Evolutionary conservation across 2,797 vertebrate species (phyloP).

Genomic region (Pipistrellus kuhlii): DNA sequence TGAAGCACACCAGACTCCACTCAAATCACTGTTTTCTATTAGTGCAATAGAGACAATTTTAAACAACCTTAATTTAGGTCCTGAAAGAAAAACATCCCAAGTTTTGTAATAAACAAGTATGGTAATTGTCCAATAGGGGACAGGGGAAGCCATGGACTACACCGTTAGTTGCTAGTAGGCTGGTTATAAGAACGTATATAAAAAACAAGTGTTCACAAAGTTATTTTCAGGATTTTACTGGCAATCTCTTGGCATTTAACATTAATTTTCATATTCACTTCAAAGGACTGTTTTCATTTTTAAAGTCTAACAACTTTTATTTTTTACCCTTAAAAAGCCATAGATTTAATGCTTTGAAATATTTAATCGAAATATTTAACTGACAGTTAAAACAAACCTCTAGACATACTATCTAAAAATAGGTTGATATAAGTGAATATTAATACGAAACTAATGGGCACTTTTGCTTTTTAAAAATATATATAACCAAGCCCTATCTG

Average conservation of each 20-base stretch:
- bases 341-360: slow-evolving; percentile 75
- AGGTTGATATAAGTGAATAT: slow-evolving; percentile 21
- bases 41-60: background rate
- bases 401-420: slow-evolving; percentile 58
- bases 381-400: slow-evolving; percentile 64
- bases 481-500: background rate
- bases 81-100: slow-evolving; percentile 17
- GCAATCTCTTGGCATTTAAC: slow-evolving; percentile 22
- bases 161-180: background rate
- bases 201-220: background rate
- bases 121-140: background rate
- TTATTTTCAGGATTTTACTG: slow-evolving; percentile 47
- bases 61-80: slow-evolving; percentile 43
- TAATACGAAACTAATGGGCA: background rate
- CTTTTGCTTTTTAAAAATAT: background rate
- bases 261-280: slow-evolving; percentile 50
- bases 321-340: slow-evolving; percentile 79
- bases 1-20: background rate
- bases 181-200: background rate
- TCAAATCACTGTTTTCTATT: slow-evolving; percentile 36
- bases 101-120: background rate
- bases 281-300: slow-evolving; percentile 27
- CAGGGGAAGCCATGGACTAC: background rate
- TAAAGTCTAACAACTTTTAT: slow-evolving; percentile 63
- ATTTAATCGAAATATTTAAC: slow-evolving; percentile 67